Base-by-base conservation (phyloP, 2,797 vertebrate genomes). In the Columba guinea region DNA sequence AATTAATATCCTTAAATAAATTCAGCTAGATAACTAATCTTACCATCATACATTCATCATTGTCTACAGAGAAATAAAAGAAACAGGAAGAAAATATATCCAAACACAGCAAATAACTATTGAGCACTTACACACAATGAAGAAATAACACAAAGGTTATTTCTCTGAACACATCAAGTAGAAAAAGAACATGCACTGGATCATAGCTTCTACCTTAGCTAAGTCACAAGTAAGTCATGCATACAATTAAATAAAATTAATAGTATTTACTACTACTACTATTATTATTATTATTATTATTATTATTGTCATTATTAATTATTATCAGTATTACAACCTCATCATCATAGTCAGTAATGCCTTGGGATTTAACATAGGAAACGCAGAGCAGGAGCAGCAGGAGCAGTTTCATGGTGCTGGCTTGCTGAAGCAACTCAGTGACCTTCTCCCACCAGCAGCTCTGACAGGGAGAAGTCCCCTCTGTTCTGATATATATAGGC, bases 361-460 rank as follows among this genome's bases (percentile, higher is more conserved):
- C 8, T 39, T 96, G 79, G 34, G 96, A 81, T 11, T 93, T 95
- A 95, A 92, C 84, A 3, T 74, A 70, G 56, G 91, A 93, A 88
- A 95, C 65, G 91, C 98, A 98, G 63, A 98, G 87, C 37, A 98
- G 96, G 75, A 98, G 82, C n/a, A 98, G 63, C 73, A 98, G 95
- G 20, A 98, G 83, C 80, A 96, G 76, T 95, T 97, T 98, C 98
- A 99, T 98, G 84, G 88, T 94, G 93, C 90, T 86, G 80, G 56
- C 51, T 87, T 85, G 91, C 83, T 86, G 39, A 46, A 94, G 90
- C 76, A 80, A 56, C 94, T 97, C 86, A 35, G 75, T 86, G 96
- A 68, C 55, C 69, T 86, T 93, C 90, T 89, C 80, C 73, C 93
- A 80, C 35, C 87, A 76, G 74, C 77, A 73, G 91, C 70, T 84